Evolutionary conservation across 2,113 vertebrate species (phyloP), one percentile per base, ranked within the genome.

Genomic region (Bufo bufo): DNA sequence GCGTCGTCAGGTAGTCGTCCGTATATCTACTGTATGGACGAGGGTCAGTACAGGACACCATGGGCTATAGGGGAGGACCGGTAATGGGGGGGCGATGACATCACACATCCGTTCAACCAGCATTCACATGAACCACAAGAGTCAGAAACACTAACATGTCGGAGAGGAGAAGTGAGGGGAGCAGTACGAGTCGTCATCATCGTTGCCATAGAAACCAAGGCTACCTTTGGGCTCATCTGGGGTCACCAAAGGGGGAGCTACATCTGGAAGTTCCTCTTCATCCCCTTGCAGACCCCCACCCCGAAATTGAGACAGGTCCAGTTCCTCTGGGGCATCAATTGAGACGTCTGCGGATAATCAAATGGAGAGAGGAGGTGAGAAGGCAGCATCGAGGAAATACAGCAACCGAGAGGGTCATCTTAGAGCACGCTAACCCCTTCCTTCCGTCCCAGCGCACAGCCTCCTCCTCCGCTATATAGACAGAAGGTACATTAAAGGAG

Each of bases 151-250:
- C 97, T 99, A 98, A 99, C 97, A 99, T 96, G 95, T 96, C 0
- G 95, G 96, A 96, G 95, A 96, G 96, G 96, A 99, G 97, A 97
- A 98, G 97, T 97, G 95, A 96, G 98, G 98, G 96, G 98, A 99
- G 97, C 98, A 99, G 97, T 99, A 98, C 89, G 98, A 99, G 97
- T 99, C 98, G 96, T 99, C 98, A 94, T 99, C 98, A 93, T 99
- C 98, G 97, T 97, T 98, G 97, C 97, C 97, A 95, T 98, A 97
- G 97, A 94, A 99, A 96, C 98, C 98, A 97, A 99, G 98, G 98
- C 97, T 99, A 99, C 98, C 98, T 99, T 99, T 99, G 96, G 99
- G 97, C 96, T 99, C 98, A 33, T 99, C 98, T 93, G 98, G 98
- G 92, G 98, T 99, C 95, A 99, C 97, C 91, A 99, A 95, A 85